These are phyloP conservation scores for Camarhynchus parvulus DNA, from an alignment of 2,113 vertebrate species.

Conservation along the genomic window DNA sequence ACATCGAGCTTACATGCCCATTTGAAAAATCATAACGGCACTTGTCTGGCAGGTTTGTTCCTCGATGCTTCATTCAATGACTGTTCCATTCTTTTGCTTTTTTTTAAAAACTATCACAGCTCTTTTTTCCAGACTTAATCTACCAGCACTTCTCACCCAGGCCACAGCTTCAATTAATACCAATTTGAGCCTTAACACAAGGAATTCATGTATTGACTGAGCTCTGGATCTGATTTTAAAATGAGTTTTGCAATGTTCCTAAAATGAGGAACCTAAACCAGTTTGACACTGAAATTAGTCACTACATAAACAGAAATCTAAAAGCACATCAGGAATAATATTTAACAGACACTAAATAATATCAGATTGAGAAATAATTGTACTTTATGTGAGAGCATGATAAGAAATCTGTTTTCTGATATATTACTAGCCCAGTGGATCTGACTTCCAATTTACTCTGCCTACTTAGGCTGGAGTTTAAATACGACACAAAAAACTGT, in stretches of 20 bases:
- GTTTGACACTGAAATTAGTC: not conserved
- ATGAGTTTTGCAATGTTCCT: not conserved
- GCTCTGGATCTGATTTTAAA: not conserved
- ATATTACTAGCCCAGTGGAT: not conserved
- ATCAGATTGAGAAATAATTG: not conserved
- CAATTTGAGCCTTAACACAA: not conserved
- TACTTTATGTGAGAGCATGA: not conserved
- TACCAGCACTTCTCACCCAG: not conserved
- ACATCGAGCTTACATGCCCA: conserved; percentile 32
- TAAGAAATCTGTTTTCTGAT: not conserved
- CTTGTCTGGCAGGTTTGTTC: conserved; percentile 52
- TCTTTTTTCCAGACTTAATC: conserved; percentile 6
- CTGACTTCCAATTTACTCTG: not conserved
- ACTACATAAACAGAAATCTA: not conserved
- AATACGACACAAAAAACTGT: not conserved
- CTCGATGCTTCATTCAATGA: not conserved
- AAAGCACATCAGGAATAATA: conserved; percentile 5
- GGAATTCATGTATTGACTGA: not conserved
- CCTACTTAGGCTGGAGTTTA: not conserved
- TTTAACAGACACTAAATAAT: not conserved
- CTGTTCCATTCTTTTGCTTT: not conserved
- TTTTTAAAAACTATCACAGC: not conserved
- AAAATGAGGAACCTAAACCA: not conserved
- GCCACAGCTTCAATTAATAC: conserved; percentile 28
- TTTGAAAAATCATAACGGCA: conserved; percentile 54